These are phyloP conservation scores for Apodemia duryi DNA, from an alignment of 2,888 invertebrate species.

Conservation along the genomic window DNA sequence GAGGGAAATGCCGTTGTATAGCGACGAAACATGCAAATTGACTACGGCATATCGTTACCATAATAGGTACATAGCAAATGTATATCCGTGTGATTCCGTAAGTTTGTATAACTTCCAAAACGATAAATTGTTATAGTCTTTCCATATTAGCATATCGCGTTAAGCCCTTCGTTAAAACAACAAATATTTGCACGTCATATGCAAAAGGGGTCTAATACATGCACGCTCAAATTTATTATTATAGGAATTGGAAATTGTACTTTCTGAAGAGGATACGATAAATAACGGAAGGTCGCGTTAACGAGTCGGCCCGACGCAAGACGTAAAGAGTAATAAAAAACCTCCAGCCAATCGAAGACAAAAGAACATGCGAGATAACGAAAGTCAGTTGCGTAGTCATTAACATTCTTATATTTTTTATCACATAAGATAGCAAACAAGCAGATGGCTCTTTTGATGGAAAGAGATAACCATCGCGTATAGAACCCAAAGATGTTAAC, in stretches of 20 bases:
- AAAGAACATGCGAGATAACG: slow-evolving; percentile 41
- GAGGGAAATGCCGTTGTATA: too few relatives aligned
- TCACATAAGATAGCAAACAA: too few relatives aligned
- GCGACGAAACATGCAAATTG: too few relatives aligned
- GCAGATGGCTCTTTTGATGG: too few relatives aligned
- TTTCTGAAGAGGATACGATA: slow-evolving; percentile 75
- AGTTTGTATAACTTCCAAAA: background rate
- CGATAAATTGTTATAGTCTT: background rate
- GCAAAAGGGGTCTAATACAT: slow-evolving; percentile 43
- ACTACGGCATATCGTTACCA: too few relatives aligned
- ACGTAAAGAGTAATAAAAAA: slow-evolving; percentile 70
- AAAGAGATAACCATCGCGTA: too few relatives aligned
- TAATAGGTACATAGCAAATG: too few relatives aligned
- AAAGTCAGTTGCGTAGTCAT: slow-evolving; percentile 23
- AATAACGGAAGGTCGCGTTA: slow-evolving; percentile 75
- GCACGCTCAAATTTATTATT: slow-evolving; percentile 59
- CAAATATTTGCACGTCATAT: slow-evolving; percentile 27
- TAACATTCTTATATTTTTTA: slow-evolving; percentile 1
- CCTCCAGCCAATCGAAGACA: slow-evolving; percentile 54
- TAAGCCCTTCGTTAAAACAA: slow-evolving; percentile 13
- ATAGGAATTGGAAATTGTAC: slow-evolving; percentile 72
- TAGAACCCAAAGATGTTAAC: too few relatives aligned
- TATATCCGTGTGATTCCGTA: too few relatives aligned
- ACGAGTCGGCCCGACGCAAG: slow-evolving; percentile 65
- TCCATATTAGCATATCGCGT: background rate